Evolutionary conservation across 2,113 vertebrate genomes (phyloP), one percentile per base, ranked within the genome.

Genomic region (Mungos mungo): DNA sequence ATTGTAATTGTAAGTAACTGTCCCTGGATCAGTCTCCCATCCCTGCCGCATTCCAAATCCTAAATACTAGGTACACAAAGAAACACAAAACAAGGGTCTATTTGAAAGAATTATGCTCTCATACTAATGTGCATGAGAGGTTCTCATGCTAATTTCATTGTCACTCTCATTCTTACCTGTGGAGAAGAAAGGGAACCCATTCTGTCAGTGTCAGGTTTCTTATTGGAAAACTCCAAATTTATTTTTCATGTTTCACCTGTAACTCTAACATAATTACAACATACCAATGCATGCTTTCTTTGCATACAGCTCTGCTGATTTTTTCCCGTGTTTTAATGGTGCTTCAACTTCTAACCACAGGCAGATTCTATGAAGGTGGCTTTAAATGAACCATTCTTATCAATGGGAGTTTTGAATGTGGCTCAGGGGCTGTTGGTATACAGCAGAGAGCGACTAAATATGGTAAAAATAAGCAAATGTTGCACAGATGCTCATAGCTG

Each of bases 401-500:
- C 81, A 96, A 66, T 94, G 72, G 54, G 85, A 95, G 33, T 54
- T 97, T 72, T 80, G 89, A 96, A 93, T 89, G 87, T 92, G 60
- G 19, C 93, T 88, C 12, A 2, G 88, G 79, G 92, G 27, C 89
- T 84, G 74, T 84, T 54, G 88, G 52, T 88, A 60, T 81, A 96
- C 81, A 96, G 79, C 79, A 95, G 91, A 97, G 71, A 95, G 10
- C 52, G 35, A 91, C 95, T 97, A 96, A 98, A 97, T 96, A 91
- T 89, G 96, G 90, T 63, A 69, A 97, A 97, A 96, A 98, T 83
- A 91, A 98, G 96, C 95, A 97, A 97, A 96, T 96, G 97, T 41
- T 93, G 90, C 90, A 96, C 95, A 97, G 95, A 97, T 98, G 97
- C 95, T 97, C 77, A 80, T 83, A 91, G 90, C 97, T 97, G 47